Evolutionary conservation across 1,140 invertebrate species (phyloP).

Genomic region (Zaprionus lachaisei): DNA sequence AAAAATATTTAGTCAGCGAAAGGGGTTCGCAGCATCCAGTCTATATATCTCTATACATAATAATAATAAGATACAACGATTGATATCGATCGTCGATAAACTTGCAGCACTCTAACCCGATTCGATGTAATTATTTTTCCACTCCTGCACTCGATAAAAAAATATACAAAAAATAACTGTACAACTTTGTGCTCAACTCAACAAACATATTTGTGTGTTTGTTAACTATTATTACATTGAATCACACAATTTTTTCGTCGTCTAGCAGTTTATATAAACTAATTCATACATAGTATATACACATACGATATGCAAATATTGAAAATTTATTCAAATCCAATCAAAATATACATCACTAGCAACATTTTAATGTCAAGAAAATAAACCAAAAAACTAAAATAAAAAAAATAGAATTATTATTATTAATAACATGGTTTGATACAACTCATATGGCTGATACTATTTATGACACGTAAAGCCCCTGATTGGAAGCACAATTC

Average conservation of each 20-base stretch:
- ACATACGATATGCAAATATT: conserved; percentile 51
- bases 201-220: conserved; percentile 13
- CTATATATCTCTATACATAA: conserved; percentile 1
- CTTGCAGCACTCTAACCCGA: conserved; percentile 17
- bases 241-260: conserved; percentile 57
- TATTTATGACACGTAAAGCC: neutral
- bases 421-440: conserved; percentile 66
- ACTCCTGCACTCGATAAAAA: conserved; percentile 32
- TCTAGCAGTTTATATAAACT: conserved; percentile 63
- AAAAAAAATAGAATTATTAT: conserved; percentile 75
- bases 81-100: neutral
- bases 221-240: conserved; percentile 18
- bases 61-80: neutral
- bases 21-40: conserved; percentile 9
- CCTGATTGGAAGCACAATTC: conserved; percentile 75
- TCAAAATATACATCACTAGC: conserved; percentile 76
- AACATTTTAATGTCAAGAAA: conserved; percentile 76
- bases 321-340: conserved; percentile 75
- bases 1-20: conserved; percentile 12
- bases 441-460: neutral
- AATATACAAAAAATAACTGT: conserved; percentile 10
- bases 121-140: conserved; percentile 39
- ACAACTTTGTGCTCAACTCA: conserved; percentile 24
- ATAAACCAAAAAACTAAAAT: conserved; percentile 43
- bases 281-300: conserved; percentile 54